Percentiles rank a stretch among this genome's conserved stretches.
phyloP scores from a whole-genome alignment of 2,888 invertebrate genomes.

The Hyposoter didymator region DNA sequence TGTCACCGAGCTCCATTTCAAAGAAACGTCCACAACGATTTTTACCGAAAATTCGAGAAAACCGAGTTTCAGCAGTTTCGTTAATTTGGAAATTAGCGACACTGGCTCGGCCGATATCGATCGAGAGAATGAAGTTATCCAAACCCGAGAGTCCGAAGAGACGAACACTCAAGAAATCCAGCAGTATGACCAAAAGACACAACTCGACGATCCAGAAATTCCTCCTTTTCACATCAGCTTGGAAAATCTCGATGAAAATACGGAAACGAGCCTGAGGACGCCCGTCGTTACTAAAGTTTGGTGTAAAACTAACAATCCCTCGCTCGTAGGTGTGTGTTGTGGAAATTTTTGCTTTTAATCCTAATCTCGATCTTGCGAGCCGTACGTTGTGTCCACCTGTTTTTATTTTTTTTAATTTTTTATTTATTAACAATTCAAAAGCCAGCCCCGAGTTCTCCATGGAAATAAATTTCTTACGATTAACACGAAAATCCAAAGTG shows the following conservation, averaged over 20 bases:
- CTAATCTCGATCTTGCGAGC: too few species aligned
- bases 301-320: constrained; percentile 67
- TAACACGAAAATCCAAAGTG: too few species aligned
- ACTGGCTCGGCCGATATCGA: constrained; percentile 32
- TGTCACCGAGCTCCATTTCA: constrained; percentile 17
- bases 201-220: constrained; percentile 26
- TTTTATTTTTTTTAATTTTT: too few species aligned
- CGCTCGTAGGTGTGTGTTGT: constrained; percentile 72
- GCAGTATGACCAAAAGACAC: constrained; percentile 10
- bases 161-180: neutral
- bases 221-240: neutral
- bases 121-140: neutral
- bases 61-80: constrained; percentile 53
- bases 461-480: too few species aligned
- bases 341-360: constrained; percentile 45
- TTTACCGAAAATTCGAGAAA: constrained; percentile 48
- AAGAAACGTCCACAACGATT: neutral
- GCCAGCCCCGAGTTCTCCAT: too few species aligned
- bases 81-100: constrained; percentile 50
- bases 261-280: constrained; percentile 36
- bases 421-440: neutral
- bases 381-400: neutral
- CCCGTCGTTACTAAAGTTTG: constrained; percentile 63
- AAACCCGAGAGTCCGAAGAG: neutral
- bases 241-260: constrained; percentile 18